Percentiles rank a stretch among this genome's conserved stretches.
phyloP scores from a whole-genome alignment of 2,797 vertebrate genomes.

The Clarias laeviceps region DNA sequence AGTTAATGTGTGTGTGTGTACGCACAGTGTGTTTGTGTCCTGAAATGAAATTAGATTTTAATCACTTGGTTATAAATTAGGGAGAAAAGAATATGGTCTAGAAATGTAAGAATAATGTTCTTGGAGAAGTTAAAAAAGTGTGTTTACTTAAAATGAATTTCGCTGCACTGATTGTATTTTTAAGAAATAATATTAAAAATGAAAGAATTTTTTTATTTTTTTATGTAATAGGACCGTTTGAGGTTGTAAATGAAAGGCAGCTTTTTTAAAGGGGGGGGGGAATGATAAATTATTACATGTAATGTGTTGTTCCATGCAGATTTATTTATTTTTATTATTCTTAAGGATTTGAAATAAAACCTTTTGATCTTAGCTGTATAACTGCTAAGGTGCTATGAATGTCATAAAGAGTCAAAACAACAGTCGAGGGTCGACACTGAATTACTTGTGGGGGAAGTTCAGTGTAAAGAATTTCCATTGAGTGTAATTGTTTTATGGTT shows the following conservation, averaged over 20 bases:
- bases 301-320: too few relatives aligned
- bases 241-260: not conserved
- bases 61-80: not conserved
- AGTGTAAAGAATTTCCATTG: not conserved
- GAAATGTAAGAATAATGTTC: not conserved
- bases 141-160: not conserved
- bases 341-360: not conserved
- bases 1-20: not conserved
- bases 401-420: not conserved
- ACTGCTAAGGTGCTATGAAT: not conserved
- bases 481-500: slow-evolving; percentile 4
- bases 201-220: not conserved
- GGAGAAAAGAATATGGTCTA: not conserved
- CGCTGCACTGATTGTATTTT: not conserved
- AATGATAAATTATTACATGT: not conserved
- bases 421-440: not conserved
- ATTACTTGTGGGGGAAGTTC: not conserved
- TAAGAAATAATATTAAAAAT: not conserved
- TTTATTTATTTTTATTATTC: not conserved
- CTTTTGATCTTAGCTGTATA: not conserved
- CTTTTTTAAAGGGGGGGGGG: not conserved
- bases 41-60: too few relatives aligned
- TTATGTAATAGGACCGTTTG: not conserved
- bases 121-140: not conserved
- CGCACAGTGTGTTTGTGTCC: too few relatives aligned